Evolutionary conservation across 1,140 invertebrate genomes (phyloP).

Genomic region (Drosophila subobscura): DNA sequence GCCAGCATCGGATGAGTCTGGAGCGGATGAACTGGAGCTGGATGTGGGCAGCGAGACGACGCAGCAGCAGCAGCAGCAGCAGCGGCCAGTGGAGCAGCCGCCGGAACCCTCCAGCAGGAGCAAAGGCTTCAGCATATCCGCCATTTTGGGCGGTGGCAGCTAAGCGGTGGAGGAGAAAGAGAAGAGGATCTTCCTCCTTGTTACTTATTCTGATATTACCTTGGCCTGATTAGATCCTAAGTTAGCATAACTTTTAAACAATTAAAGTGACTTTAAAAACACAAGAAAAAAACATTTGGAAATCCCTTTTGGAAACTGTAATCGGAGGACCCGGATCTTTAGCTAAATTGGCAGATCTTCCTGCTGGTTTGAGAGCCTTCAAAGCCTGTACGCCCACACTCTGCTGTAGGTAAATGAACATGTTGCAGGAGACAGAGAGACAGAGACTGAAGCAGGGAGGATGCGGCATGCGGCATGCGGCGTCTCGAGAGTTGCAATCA

Average conservation of each 20-base stretch:
- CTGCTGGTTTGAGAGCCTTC: slow-evolving; percentile 44
- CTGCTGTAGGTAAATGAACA: slow-evolving; percentile 77
- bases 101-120: slow-evolving; percentile 41
- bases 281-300: slow-evolving; percentile 1
- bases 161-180: slow-evolving; percentile 25
- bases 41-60: slow-evolving; percentile 67
- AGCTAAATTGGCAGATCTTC: slow-evolving; percentile 12
- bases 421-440: slow-evolving; percentile 18
- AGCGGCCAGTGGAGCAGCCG: slow-evolving; percentile 7
- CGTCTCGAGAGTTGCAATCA: slow-evolving; percentile 62
- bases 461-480: slow-evolving; percentile 54
- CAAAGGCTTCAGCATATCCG: slow-evolving; percentile 79
- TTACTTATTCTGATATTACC: slow-evolving; percentile 44
- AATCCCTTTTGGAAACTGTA: background rate
- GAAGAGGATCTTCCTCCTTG: background rate
- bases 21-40: slow-evolving; percentile 62
- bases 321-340: background rate
- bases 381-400: slow-evolving; percentile 60
- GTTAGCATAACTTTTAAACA: slow-evolving; percentile 17
- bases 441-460: slow-evolving; percentile 16
- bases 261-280: slow-evolving; percentile 22
- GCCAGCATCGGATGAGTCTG: slow-evolving; percentile 52
- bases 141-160: slow-evolving; percentile 72
- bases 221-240: slow-evolving; percentile 65
- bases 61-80: slow-evolving; percentile 26